Percentiles rank a stretch among this genome's conserved stretches.
Conservation (phyloP, 2,888 invertebrate genomes). For the Lagria hirta region DNA sequence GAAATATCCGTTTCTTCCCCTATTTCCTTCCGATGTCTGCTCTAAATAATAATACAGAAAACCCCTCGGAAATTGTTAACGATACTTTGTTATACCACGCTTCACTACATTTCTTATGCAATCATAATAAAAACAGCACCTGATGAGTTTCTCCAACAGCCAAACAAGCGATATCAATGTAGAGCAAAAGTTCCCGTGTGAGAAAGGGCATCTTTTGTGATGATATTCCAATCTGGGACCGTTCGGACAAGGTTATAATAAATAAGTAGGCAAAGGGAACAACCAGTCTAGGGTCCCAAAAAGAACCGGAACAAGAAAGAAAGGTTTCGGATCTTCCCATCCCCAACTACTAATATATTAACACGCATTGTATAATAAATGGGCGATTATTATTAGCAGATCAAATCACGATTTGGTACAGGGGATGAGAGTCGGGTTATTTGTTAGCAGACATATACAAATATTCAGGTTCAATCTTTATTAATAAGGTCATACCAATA, state of each 20-base stretch:
- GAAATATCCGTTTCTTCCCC: conserved; percentile 19
- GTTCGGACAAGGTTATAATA: conserved; percentile 25
- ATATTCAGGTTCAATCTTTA: no score
- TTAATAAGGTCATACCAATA: background rate
- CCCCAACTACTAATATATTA: conserved; percentile 23
- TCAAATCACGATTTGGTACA: no score
- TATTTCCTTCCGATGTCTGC: conserved; percentile 23
- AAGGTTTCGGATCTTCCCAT: conserved; percentile 31
- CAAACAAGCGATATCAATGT: conserved; percentile 3
- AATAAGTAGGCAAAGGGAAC: conserved; percentile 10
- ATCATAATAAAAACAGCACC: no score
- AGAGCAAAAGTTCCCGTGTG: conserved; percentile 15
- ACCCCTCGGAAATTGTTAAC: conserved; percentile 7
- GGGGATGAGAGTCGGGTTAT: no score
- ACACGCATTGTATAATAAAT: conserved; percentile 3
- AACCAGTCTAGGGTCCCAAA: conserved; percentile 29
- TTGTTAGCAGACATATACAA: no score
- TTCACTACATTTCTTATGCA: conserved; percentile 5
- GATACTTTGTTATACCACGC: conserved; percentile 8
- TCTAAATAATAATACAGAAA: conserved; percentile 22
- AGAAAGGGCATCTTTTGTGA: conserved; percentile 17
- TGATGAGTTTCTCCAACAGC: conserved; percentile 8
- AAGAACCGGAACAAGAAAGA: conserved; percentile 32
- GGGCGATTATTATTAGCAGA: conserved; percentile 6
- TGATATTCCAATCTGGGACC: conserved; percentile 33